Conservation (phyloP, 2,113 vertebrate genomes). For the Terrapene triunguis region DNA sequence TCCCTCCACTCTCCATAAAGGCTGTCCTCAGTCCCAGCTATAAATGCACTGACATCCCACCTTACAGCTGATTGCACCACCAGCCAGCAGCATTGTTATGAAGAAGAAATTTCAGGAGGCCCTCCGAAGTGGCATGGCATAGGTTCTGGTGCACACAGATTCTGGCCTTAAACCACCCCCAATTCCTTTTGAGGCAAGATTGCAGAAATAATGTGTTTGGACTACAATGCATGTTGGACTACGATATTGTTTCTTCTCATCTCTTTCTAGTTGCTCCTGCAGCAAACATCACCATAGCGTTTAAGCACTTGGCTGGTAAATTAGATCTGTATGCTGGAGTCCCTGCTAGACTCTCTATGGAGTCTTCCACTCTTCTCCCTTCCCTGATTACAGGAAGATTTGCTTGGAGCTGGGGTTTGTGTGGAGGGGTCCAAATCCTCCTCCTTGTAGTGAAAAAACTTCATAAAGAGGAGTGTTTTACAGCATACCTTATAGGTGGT, state of each 20-base stretch:
- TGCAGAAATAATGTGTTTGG: neutral
- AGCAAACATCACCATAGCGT: neutral
- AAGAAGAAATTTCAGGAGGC: neutral
- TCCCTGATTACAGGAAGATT: neutral
- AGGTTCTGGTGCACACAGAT: neutral
- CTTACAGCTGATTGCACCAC: accelerated
- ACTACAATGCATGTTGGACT: accelerated
- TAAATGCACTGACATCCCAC: neutral
- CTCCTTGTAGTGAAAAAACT: neutral
- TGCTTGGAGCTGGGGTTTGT: neutral
- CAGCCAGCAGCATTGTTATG: neutral
- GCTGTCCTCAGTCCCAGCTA: accelerated
- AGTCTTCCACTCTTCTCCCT: neutral
- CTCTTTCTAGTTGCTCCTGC: neutral
- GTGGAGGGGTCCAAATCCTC: neutral
- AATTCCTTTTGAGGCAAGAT: neutral
- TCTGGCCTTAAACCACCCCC: neutral
- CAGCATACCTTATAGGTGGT: neutral
- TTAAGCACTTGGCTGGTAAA: neutral
- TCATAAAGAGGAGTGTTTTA: neutral
- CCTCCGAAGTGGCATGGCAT: neutral
- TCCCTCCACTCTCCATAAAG: neutral
- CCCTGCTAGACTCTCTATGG: neutral
- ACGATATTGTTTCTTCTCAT: neutral
- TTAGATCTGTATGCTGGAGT: neutral